Base-by-base conservation (phyloP, 2,888 invertebrate species). In the Leucophora obtusa region DNA sequence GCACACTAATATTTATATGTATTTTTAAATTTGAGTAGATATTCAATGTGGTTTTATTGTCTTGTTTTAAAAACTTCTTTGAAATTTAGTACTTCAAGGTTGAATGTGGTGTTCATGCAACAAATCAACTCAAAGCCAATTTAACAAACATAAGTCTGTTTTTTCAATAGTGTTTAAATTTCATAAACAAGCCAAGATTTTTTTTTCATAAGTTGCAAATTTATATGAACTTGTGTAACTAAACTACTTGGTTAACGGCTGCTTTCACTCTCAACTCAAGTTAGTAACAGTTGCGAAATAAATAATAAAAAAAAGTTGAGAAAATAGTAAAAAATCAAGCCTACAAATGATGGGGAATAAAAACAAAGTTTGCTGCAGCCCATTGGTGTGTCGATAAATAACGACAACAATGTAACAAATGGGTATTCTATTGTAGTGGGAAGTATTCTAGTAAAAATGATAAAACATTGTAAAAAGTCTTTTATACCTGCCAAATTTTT, bases 161-260 rank as follows among this genome's bases (percentile, higher is more conserved):
- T 10, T 38, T 38, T 38, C 38, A 38, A 38, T 28, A 60, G 72
- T 53, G 58, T 56, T 28, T 71, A 43, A 77, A 77, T 72, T 72
- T 66, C 50, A 77, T 74, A 63, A 74, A 63, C 58, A 63, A 58
- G 63, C 65, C 74, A 79, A 79, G 70, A 70, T 65, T 66, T 28
- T 28, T 24, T 7, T 28, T 28, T 47, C 65, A 38, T 56, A 50
- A 79, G 35, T 74, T 74, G 63, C 65, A 74, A 69, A 74, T 59
- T 38, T 18, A 59, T 74, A 56, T 54, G 43, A 69, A 65, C 47
- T 59, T 65, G 38, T 59, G 53, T 56, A 63, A 58, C 50, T 47
- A 63, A 24, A 21, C 28, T 38, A 43, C 63, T 43, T 51, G 18
- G 15, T 50, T 73, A 33, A 35, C 54, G 62, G 62, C 69, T 47